Conservation (phyloP, 2,888 invertebrate genomes). For the Tachina grossa region DNA sequence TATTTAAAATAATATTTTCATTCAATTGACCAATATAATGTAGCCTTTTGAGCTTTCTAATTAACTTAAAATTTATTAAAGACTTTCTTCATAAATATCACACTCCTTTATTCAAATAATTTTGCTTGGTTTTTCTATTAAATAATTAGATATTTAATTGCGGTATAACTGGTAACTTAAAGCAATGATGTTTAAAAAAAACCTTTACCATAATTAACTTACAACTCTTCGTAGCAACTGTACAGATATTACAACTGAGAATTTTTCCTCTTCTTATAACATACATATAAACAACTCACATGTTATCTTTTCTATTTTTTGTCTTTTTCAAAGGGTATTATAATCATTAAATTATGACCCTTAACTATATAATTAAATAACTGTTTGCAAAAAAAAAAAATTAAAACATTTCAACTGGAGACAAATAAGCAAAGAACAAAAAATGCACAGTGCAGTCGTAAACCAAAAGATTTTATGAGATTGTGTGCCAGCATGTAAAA, state of each 20-base stretch:
- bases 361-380: constrained; percentile 67
- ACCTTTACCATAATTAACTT: constrained; percentile 56
- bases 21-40: not conserved
- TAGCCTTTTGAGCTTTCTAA: not conserved
- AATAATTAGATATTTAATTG: constrained; percentile 49
- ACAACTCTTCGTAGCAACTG: constrained; percentile 27
- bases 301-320: not conserved
- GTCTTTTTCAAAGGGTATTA: constrained; percentile 52
- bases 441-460: constrained; percentile 14
- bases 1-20: not conserved
- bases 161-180: constrained; percentile 33
- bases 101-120: constrained; percentile 3
- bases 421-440: not conserved
- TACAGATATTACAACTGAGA: not conserved
- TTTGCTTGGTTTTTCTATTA: not conserved
- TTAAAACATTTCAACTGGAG: not conserved
- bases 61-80: constrained; percentile 11
- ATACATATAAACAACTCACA: not conserved
- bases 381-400: not conserved
- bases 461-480: constrained; percentile 62
- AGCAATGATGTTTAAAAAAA: constrained; percentile 13
- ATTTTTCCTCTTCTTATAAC: not conserved
- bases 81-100: not conserved
- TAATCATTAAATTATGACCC: constrained; percentile 69
- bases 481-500: constrained; percentile 60